Base-by-base conservation (phyloP, 2,113 vertebrate species). In the Cebidichthys violaceus region DNA sequence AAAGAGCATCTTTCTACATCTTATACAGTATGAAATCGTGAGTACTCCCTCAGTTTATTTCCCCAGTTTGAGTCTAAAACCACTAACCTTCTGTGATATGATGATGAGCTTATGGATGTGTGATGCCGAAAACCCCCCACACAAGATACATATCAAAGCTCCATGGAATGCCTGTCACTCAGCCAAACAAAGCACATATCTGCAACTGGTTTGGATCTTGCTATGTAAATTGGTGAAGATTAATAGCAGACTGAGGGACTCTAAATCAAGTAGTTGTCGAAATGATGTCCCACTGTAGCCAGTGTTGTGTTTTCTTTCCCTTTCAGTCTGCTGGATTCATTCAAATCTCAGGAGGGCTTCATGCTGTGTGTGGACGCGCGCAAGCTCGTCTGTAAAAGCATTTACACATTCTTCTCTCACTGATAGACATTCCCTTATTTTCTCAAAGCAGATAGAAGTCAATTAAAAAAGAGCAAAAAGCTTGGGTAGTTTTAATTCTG, bases 271-370 rank as follows among this genome's bases (percentile, higher is more conserved):
- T 66, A 84, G 87, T 88, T 77, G 73, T 87, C 81, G 79, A 90
- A 84, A 69, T 64, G 87, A 86, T 75, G 82, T 89, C 87, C 85
- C 79, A 54, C 64, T 66, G 71, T 60, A 85, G 78, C 82, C 82
- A 84, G 65, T n/a, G 62, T 85, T 88, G 60, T 88, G 79, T 89
- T 92, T 90, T 89, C 79, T 91, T 91, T 93, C 60, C 84, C 73
- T 86, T 68, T 82, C 76, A 77, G 83, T 90, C 94, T 94, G 94
- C 45, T 91, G 86, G 89, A 94, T 81, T 92, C 91, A 90, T 94
- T 93, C 79, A 92, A 91, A 92, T 85, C 93, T 92, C 92, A 65
- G 75, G 79, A 72, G 89, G 77, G 61, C 73, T 71, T 83, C 84
- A 75, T 13, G 52, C 83, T 66, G 79, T 18, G 79, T 64, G 76